These are phyloP conservation scores for Eulemur rubriventer DNA, from an alignment of 2,797 vertebrate genomes.

Conservation along the genomic window DNA sequence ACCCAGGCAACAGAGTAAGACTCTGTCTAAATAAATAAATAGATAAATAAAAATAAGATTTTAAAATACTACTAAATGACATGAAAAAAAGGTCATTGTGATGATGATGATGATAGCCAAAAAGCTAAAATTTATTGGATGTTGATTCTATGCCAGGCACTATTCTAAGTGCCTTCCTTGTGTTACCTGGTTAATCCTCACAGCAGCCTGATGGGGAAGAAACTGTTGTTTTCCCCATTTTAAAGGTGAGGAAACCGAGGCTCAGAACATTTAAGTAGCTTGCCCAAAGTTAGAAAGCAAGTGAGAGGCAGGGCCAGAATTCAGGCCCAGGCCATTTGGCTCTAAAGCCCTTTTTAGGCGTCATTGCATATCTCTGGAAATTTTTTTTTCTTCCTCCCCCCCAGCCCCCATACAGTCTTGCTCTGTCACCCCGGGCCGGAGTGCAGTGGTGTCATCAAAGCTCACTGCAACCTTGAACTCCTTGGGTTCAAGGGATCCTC, in stretches of 20 bases:
- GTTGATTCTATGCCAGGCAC: background rate
- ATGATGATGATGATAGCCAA: background rate
- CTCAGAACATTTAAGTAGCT: background rate
- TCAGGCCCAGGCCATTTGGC: background rate
- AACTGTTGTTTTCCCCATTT: background rate
- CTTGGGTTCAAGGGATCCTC: too few relatives aligned
- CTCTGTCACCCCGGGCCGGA: too few relatives aligned
- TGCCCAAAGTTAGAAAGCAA: background rate
- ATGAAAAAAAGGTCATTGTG: background rate
- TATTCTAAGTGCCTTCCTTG: background rate
- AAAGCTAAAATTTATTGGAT: background rate
- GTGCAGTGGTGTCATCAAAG: too few relatives aligned
- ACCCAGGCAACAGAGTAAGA: too few relatives aligned
- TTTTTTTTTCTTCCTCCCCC: background rate
- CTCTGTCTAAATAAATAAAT: too few relatives aligned
- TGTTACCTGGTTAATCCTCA: background rate
- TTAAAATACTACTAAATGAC: slow-evolving; percentile 5
- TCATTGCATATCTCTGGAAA: background rate
- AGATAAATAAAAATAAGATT: too few relatives aligned
- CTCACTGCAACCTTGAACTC: too few relatives aligned
- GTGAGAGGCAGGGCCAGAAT: background rate
- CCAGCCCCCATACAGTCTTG: too few relatives aligned
- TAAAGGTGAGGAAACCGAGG: slow-evolving; percentile 1
- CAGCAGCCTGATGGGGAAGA: background rate
- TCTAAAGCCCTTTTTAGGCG: background rate